Conservation (phyloP, 2,888 invertebrate species). For the Sylvicola fuscatus region DNA sequence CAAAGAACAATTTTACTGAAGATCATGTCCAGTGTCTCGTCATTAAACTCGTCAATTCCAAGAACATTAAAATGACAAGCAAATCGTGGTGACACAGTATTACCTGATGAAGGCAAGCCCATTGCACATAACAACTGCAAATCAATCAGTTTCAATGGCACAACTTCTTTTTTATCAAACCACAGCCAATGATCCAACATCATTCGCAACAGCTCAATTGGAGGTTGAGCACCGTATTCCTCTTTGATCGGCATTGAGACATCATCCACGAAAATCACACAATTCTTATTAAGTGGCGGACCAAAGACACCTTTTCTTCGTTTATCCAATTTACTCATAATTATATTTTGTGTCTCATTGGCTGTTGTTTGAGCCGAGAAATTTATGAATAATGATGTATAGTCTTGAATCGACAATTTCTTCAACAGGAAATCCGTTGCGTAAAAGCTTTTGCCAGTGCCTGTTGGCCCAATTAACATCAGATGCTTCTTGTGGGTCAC, state of each 20-base stretch:
- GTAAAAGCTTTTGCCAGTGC: conserved; percentile 88
- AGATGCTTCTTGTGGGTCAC: conserved; percentile 64
- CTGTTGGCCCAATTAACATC: conserved; percentile 83
- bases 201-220: conserved; percentile 78
- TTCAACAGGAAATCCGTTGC: conserved; percentile 65
- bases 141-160: conserved; percentile 62
- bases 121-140: conserved; percentile 76
- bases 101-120: conserved; percentile 60
- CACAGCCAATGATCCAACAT: conserved; percentile 79
- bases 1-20: conserved; percentile 81
- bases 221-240: conserved; percentile 82
- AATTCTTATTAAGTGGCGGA: conserved; percentile 74
- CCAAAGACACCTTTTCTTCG: conserved; percentile 84
- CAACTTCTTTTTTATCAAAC: conserved; percentile 68
- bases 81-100: conserved; percentile 67
- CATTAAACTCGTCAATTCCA: conserved; percentile 76
- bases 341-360: conserved; percentile 84
- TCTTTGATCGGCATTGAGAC: conserved; percentile 79
- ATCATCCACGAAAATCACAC: conserved; percentile 86
- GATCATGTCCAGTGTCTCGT: conserved; percentile 61
- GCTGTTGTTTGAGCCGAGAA: conserved; percentile 90
- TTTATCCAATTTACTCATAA: conserved; percentile 86
- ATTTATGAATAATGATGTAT: conserved; percentile 70
- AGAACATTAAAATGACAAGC: conserved; percentile 70
- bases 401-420: conserved; percentile 53